Base-by-base conservation (phyloP, 2,797 vertebrate species). In the Leptoclinus maculatus region DNA sequence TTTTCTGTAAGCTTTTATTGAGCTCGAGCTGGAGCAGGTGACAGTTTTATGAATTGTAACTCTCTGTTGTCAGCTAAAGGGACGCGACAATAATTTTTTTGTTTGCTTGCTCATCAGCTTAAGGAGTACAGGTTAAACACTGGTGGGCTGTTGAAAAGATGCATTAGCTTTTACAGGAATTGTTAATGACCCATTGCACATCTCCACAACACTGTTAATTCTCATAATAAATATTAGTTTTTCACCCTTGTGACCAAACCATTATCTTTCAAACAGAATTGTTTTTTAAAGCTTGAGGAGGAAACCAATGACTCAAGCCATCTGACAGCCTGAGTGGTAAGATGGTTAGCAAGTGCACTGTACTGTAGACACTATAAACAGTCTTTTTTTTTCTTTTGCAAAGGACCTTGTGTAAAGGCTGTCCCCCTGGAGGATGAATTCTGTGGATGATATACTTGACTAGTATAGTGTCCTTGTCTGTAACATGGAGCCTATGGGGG, bases 381-480 rank as follows among this genome's bases (percentile, higher is more conserved):
- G 39, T 17, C 6, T 23, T 59, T 56, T 47, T 68, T 77, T 76
- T 60, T 39, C 21, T 67, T 67, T 69, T 43, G 58, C 27, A 58
- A 77, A 91, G 59, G 80, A 89, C 82, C 86, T 85, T 85, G 75
- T 74, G 74, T 65, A 64, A 7, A 78, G 79, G 68, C 76, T 63
- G 64, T 64, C 72, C 56, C 80, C 66, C 57, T 16, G 16, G 70
- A 88, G 84, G 74, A 79, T 66, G 66, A 68, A 82, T 85, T 77
- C 76, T 87, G 41, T 12, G 49, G 80, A 82, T 87, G 87, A 91
- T 87, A 86, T 82, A 86, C 73, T 85, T 67, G 75, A 91, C 78
- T 74, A 45, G 65, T 77, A 76, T 65, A 63, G 83, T 79, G 89
- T 92, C 88, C 88, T 92, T 93, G 88, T 87, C 81, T 86, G 73